phyloP scores from a whole-genome alignment of 2,888 invertebrate species.

The Alloscopus bannaensis region DNA sequence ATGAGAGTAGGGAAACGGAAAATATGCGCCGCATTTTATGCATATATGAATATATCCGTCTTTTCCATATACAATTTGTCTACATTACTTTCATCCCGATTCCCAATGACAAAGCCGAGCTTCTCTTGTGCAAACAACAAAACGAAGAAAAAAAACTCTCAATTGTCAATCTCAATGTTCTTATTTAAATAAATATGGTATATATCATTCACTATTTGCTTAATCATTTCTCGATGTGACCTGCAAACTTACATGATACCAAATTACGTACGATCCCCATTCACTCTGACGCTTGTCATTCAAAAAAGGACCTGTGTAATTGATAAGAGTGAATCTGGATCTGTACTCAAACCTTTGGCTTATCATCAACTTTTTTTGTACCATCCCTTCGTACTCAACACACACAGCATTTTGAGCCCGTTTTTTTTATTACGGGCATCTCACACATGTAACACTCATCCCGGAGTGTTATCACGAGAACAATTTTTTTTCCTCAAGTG shows the following conservation, averaged over 20 bases:
- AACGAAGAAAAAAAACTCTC: conserved; percentile 11
- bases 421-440: background rate
- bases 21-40: too few relatives aligned
- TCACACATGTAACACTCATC: background rate
- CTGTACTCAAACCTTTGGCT: conserved; percentile 15
- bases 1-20: conserved; percentile 6
- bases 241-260: conserved; percentile 41
- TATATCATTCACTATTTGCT: conserved; percentile 29
- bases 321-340: conserved; percentile 31
- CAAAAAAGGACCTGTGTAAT: conserved; percentile 30
- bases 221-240: conserved; percentile 31
- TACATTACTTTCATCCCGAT: background rate
- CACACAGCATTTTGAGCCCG: background rate
- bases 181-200: conserved; percentile 40
- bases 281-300: conserved; percentile 26
- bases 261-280: background rate
- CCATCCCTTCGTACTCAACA: background rate
- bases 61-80: too few relatives aligned
- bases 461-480: conserved; percentile 27
- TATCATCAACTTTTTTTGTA: conserved; percentile 9
- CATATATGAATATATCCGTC: too few relatives aligned
- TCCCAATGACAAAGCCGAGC: too few relatives aligned
- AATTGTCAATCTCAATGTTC: background rate
- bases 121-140: conserved; percentile 12
- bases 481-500: conserved; percentile 43